Percentiles rank a stretch among this genome's conserved stretches.
These are phyloP conservation scores for Hirudinaria manillensis DNA, from an alignment of 2,888 invertebrate genomes.

Conservation along the genomic window DNA sequence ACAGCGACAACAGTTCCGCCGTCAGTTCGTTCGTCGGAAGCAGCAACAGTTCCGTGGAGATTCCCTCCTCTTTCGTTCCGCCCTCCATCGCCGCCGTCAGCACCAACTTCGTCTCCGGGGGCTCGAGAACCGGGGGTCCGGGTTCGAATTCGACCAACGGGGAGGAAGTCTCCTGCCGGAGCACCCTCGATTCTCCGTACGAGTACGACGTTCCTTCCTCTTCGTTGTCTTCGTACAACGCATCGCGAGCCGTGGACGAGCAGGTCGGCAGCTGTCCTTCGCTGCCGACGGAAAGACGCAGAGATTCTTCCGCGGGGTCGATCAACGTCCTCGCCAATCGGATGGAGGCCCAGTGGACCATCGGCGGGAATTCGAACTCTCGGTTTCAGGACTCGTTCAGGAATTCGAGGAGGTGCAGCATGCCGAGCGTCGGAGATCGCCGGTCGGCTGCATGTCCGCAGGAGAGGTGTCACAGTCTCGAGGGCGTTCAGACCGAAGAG, in stretches of 20 bases:
- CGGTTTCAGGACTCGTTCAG: neutral
- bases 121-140: slow-evolving; percentile 47
- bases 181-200: slow-evolving; percentile 53
- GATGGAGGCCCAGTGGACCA: slow-evolving; percentile 17
- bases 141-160: slow-evolving; percentile 44
- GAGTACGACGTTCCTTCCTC: slow-evolving; percentile 51
- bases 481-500: slow-evolving; percentile 8
- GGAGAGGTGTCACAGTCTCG: slow-evolving; percentile 20
- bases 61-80: neutral
- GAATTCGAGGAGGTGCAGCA: slow-evolving; percentile 17
- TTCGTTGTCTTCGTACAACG: neutral
- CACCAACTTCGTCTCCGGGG: neutral
- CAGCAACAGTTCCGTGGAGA: slow-evolving; percentile 20
- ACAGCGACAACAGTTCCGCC: slow-evolving; percentile 18
- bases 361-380: neutral
- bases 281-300: neutral
- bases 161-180: slow-evolving; percentile 36
- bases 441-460: neutral
- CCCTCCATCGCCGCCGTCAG: neutral
- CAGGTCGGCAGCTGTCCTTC: neutral
- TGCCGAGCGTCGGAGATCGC: slow-evolving; percentile 12
- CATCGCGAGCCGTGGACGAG: neutral
- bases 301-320: neutral
- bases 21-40: slow-evolving; percentile 5
- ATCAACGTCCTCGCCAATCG: slow-evolving; percentile 19